These are phyloP conservation scores for Corapipo altera DNA, from an alignment of 2,113 vertebrate species.

Conservation along the genomic window DNA sequence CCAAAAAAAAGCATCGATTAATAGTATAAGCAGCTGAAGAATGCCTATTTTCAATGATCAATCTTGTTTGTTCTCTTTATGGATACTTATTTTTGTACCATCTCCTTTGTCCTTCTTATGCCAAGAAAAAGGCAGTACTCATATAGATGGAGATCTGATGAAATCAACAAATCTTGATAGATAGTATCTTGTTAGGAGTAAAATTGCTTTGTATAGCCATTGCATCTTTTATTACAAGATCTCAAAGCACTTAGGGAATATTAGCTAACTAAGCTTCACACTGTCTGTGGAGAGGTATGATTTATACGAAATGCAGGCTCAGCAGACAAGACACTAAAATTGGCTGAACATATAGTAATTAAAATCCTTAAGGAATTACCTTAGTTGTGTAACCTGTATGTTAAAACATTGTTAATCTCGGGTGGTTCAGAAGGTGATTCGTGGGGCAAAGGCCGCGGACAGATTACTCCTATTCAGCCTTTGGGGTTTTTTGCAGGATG, in stretches of 20 bases:
- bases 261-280: not conserved
- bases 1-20: not conserved
- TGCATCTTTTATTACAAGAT: not conserved
- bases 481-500: not conserved
- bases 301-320: not conserved
- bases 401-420: not conserved
- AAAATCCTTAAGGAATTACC: not conserved
- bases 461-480: not conserved
- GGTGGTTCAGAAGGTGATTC: not conserved
- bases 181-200: not conserved
- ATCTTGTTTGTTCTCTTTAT: not conserved
- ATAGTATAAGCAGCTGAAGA: not conserved
- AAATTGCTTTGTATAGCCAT: not conserved
- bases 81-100: not conserved
- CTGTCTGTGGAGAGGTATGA: not conserved
- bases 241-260: not conserved
- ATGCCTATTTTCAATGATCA: not conserved
- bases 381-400: not conserved
- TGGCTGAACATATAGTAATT: not conserved
- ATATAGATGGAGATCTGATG: not conserved
- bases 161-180: not conserved
- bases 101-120: not conserved
- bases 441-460: not conserved
- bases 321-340: not conserved
- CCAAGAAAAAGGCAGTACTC: not conserved